Evolutionary conservation across 2,113 vertebrate species (phyloP).

Genomic region (Pleuronectes platessa): DNA sequence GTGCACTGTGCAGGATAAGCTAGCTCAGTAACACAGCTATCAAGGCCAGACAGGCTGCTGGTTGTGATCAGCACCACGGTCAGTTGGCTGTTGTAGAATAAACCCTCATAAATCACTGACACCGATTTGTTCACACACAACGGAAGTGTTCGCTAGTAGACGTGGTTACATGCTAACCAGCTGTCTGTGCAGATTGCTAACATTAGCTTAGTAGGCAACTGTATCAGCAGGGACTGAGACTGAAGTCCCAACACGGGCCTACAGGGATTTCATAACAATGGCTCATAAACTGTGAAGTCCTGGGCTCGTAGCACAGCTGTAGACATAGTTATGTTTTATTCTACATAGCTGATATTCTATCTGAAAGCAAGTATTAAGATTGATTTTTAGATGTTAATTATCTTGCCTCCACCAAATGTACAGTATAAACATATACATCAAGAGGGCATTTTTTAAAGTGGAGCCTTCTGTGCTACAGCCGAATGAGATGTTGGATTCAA

Average conservation of each 20-base stretch:
- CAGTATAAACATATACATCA: background rate
- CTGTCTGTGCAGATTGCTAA: constrained; percentile 14
- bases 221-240: constrained; percentile 38
- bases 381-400: background rate
- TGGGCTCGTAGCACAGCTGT: background rate
- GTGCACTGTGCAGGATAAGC: constrained; percentile 60
- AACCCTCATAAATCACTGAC: background rate
- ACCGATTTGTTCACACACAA: constrained; percentile 3
- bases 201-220: constrained; percentile 42
- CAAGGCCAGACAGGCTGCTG: constrained; percentile 38
- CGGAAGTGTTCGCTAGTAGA: background rate
- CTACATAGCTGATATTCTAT: background rate
- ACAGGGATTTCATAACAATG: constrained; percentile 51
- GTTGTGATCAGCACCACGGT: background rate
- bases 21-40: constrained; percentile 42
- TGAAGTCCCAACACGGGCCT: constrained; percentile 59
- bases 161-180: background rate
- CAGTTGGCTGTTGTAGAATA: background rate
- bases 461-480: background rate
- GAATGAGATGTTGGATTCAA: constrained; percentile 5
- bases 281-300: constrained; percentile 47
- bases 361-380: background rate
- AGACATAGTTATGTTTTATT: background rate
- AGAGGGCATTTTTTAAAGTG: background rate
- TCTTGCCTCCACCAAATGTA: background rate